A percentile compares a stretch with the other conserved stretches of the same genome.
These are phyloP conservation scores for Ageneiosus marmoratus DNA, from an alignment of 2,113 vertebrate genomes.

Conservation along the genomic window DNA sequence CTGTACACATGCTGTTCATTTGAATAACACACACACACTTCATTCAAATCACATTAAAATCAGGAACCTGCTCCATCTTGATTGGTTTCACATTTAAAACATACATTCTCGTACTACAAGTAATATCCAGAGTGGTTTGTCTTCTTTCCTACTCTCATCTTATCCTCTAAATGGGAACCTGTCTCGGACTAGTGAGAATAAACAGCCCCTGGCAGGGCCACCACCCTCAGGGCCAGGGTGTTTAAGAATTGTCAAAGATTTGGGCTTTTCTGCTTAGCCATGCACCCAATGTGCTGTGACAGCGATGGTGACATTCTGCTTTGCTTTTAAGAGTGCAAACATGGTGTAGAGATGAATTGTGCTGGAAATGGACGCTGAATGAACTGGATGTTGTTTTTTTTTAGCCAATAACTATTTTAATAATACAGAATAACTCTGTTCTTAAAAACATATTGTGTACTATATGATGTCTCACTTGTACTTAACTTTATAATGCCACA, in stretches of 20 bases:
- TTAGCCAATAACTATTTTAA: not conserved
- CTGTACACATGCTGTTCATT: slow-evolving; percentile 33
- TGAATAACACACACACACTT: slow-evolving; percentile 12
- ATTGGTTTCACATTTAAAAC: slow-evolving; percentile 9
- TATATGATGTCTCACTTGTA: not conserved
- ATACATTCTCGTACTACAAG: not conserved
- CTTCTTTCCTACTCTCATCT: not conserved
- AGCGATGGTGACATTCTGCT: not conserved
- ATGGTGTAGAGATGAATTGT: not conserved
- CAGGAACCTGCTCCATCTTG: not conserved
- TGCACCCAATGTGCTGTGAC: not conserved
- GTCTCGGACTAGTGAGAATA: not conserved
- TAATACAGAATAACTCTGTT: not conserved
- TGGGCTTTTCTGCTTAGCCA: not conserved
- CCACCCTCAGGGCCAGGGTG: not conserved
- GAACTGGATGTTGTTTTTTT: not conserved
- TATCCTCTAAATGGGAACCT: not conserved
- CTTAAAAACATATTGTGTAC: not conserved
- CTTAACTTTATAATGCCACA: not conserved
- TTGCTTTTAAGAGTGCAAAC: not conserved
- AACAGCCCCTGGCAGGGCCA: not conserved
- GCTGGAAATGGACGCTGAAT: not conserved
- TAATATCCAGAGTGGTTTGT: not conserved
- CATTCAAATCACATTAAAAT: slow-evolving; percentile 29
- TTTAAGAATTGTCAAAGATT: not conserved